Evolutionary conservation across 2,888 invertebrate species (phyloP), one percentile per base, ranked within the genome.

Genomic region (Alsophila aescularia): DNA sequence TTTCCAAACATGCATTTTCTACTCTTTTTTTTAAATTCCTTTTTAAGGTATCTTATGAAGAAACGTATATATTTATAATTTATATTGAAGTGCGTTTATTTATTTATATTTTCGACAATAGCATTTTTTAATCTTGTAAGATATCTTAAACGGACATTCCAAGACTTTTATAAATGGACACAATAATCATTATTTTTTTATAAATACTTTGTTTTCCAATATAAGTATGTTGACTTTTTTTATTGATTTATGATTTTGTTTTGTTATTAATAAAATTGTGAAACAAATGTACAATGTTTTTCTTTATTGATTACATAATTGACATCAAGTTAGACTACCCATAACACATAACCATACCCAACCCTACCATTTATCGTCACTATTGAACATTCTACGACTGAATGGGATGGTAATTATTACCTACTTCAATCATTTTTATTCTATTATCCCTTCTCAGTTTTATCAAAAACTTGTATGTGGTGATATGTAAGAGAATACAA

Each of bases 231-330:
- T 61, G 60, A 57, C 50, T 54, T 60, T 52, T 52, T 60, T n/a
- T 58, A 51, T 60, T 55, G 43, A 53, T 63, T 54, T 56, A 42
- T 62, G 32, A 47, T 36, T 61, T 60, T 41, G 64, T 66, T 66
- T 57, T 56, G 12, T 35, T 48, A 57, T 61, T 42, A 66, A 61
- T 58, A 60, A 57, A 64, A 59, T 57, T 59, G 55, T 60, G 41
- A 48, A 59, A 55, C 14, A 55, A 52, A 56, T 45, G 7, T 10
- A 21, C 35, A 31, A 31, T 18, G 8, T 36, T 6, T 48, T 42
- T 36, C 40, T 16, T 49, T 53, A 49, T 10, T 29, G 2, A 5
- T 29, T n/a, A 10, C 4, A 21, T 21, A 21, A 6, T n/a, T n/a
- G n/a, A n/a, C n/a, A n/a, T n/a, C n/a, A n/a, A n/a, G n/a, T n/a